Evolutionary conservation across 1,140 invertebrate genomes (phyloP), one percentile per base, ranked within the genome.

Genomic region (Drosophila ironensis): DNA sequence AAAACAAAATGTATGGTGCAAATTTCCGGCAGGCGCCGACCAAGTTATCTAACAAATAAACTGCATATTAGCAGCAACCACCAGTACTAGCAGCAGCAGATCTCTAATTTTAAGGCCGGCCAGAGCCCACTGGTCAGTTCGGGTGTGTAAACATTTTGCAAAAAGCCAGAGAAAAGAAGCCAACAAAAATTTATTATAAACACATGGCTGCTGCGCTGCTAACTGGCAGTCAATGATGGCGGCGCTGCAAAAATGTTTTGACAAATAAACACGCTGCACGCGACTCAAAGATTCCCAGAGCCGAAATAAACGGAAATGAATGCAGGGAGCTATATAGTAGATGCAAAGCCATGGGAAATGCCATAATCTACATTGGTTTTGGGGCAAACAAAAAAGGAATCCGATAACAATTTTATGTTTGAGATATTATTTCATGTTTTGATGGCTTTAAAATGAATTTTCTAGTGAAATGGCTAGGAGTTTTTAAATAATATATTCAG

Each of bases 231-330:
- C 54, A 53, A 63, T 57, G 52, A 63, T 53, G 63, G 44, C 47
- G 63, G 59, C 52, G 56, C 24, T 56, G 72, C 72, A 86, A 53
- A 78, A 78, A 86, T 80, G 42, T 84, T 84, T 84, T 82, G 78
- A 84, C 78, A 82, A 82, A 84, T 82, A 82, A 82, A 82, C 78
- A 78, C 50, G 63, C 44, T 84, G 78, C 78, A 82, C 78, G 78
- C 78, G 78, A 82, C 78, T 73, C 57, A 40, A 52, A 61, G 19
- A 12, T 4, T 30, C n/a, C 6, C 17, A 27, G n/a, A 38, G 30
- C 33, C 33, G 25, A 25, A 45, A 35, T 35, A 45, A 11, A 11
- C 17, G 16, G 12, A 30, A 30, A 30, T 30, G 11, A 30, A 30
- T n/a, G n/a, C n/a, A n/a, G n/a, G n/a, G n/a, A n/a, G n/a, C n/a